These are phyloP conservation scores for Pogonomyrmex californicus DNA, from an alignment of 1,140 invertebrate genomes.

Conservation along the genomic window DNA sequence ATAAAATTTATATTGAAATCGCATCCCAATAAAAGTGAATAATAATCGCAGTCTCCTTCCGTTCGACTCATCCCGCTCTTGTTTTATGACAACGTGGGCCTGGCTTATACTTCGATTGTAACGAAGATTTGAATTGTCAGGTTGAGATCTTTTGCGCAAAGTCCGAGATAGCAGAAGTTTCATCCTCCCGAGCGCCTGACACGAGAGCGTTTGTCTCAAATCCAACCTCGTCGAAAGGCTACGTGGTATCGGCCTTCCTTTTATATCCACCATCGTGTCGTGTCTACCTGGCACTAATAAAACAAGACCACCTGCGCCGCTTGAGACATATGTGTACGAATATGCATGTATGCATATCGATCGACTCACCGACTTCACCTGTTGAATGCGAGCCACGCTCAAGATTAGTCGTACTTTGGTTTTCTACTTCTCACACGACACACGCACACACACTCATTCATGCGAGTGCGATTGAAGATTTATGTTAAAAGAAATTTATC, in stretches of 20 bases:
- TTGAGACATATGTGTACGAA: conserved; percentile 63
- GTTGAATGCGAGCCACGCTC: conserved; percentile 17
- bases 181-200: conserved; percentile 4
- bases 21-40: neutral
- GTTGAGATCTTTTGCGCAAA: conserved; percentile 35
- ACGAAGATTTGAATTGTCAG: conserved; percentile 7
- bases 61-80: neutral
- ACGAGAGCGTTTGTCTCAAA: conserved; percentile 33
- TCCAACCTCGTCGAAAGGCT: conserved; percentile 26
- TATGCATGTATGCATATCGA: conserved; percentile 63
- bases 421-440: neutral
- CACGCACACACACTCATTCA: neutral
- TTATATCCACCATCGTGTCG: conserved; percentile 8
- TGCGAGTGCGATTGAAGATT: neutral
- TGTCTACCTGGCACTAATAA: conserved; percentile 72
- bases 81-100: neutral
- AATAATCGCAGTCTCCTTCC: neutral
- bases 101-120: neutral
- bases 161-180: neutral
- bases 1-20: conserved; percentile 13
- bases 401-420: conserved; percentile 29
- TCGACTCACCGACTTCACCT: conserved; percentile 37
- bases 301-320: conserved; percentile 80
- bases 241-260: conserved; percentile 8
- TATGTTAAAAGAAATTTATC: neutral